These are phyloP conservation scores for Bombylius major DNA, from an alignment of 2,888 invertebrate species.

Conservation along the genomic window DNA sequence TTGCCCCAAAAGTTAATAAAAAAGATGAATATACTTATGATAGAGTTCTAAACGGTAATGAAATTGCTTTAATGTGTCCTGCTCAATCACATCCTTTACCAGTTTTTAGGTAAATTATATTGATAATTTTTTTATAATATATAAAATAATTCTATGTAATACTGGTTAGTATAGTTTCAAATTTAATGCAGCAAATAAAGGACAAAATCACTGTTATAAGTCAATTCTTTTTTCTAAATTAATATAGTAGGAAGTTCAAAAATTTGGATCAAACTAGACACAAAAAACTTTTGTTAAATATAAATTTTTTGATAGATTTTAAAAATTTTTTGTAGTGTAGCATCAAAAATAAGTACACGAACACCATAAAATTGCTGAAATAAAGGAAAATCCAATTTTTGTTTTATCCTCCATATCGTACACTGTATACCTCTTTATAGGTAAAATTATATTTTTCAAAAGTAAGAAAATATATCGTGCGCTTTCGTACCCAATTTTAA, in stretches of 20 bases:
- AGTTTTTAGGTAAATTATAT: constrained; percentile 23
- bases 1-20: constrained; percentile 53
- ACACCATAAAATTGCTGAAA: constrained; percentile 45
- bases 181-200: too few relatives aligned
- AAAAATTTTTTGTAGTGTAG: constrained; percentile 40
- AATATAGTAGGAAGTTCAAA: too few relatives aligned
- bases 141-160: too few relatives aligned
- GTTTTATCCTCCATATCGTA: constrained; percentile 54
- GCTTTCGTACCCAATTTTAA: constrained; percentile 59
- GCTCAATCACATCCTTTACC: constrained; percentile 41
- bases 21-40: constrained; percentile 41
- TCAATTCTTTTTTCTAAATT: too few relatives aligned
- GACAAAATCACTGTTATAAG: too few relatives aligned
- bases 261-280: too few relatives aligned
- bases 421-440: constrained; percentile 50
- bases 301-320: constrained; percentile 24
- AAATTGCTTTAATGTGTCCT: constrained; percentile 52
- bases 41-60: constrained; percentile 28
- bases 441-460: constrained; percentile 26
- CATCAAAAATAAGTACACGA: constrained; percentile 42
- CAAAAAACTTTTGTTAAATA: neutral
- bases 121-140: too few relatives aligned
- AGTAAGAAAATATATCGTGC: constrained; percentile 45
- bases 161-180: too few relatives aligned
- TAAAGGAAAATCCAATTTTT: constrained; percentile 23